Evolutionary conservation across 2,113 vertebrate species (phyloP), one percentile per base, ranked within the genome.

Genomic region (Mellivora capensis): DNA sequence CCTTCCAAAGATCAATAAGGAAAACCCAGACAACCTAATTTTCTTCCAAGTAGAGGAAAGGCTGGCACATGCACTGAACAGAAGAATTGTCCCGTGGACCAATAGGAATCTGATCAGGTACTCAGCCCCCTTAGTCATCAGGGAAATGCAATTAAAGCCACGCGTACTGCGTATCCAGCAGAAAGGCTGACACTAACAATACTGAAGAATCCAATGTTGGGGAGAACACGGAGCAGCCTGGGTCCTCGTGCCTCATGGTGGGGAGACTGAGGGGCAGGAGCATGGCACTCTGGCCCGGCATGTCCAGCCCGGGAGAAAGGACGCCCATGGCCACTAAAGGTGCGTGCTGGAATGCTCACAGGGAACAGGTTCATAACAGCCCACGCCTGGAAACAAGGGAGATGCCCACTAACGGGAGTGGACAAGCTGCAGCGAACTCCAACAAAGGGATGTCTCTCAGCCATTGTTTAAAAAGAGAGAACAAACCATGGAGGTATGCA

Each of bases 271-370:
- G 72, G 4, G 25, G 25, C 37, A 8, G 37, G 11, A 57, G 13
- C 3, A 0, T 0, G 7, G 10, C 4, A 2, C 79, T 13, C 1
- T 3, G 18, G 20, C 27, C 54, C 44, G 14, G 95, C 61, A 8
- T n/a, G 54, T 84, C 34, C 34, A 6, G 39, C 29, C 39, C 10
- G 0, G 6, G 67, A 54, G 34, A 27, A 49, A 42, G 0, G 3
- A 6, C 0, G 7, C 31, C 0, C 2, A 1, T 7, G 29, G 11
- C 21, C 13, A 2, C 34, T 47, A 14, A 44, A 31, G 17, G 7
- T 0, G 3, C 0, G 0, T 0, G 0, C 6, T 0, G 34, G 47
- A 7, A 31, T 6, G 37, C 11, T 14, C 84, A 0, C 14, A 21
- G 54, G 21, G 0, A 2, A 80, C 76, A 61, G 13, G 13, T 42